A percentile compares a stretch with the other conserved stretches of the same genome.
These are phyloP conservation scores for Sitobion miscanthi DNA, from an alignment of 1,140 invertebrate species.

Conservation along the genomic window DNA sequence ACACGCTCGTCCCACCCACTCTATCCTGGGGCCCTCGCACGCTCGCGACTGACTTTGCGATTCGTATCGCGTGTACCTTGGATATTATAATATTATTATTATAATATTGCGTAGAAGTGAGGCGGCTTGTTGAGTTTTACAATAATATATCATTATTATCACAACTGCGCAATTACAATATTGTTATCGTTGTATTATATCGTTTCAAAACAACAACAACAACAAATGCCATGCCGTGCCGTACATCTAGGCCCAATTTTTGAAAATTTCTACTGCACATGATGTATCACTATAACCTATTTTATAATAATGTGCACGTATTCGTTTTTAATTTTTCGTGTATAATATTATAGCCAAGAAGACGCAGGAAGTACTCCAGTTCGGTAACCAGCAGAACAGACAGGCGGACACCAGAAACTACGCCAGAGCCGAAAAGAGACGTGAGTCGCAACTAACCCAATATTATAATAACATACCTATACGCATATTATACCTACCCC, in stretches of 20 bases:
- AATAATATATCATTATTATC: too few relatives aligned
- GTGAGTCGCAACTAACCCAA: conserved; percentile 58
- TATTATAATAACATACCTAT: neutral
- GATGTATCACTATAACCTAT: neutral
- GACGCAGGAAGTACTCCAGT: conserved; percentile 64
- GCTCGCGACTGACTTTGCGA: too few relatives aligned
- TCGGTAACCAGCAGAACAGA: conserved; percentile 65
- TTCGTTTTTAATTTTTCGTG: neutral
- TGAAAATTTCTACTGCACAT: neutral
- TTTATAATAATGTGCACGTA: neutral
- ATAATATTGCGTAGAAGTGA: too few relatives aligned
- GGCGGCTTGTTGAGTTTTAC: neutral
- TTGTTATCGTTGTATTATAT: neutral
- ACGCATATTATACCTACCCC: neutral
- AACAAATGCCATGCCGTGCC: neutral
- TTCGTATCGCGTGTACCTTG: too few relatives aligned
- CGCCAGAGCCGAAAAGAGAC: conserved; percentile 61
- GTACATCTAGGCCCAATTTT: neutral
- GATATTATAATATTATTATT: too few relatives aligned
- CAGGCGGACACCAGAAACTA: conserved; percentile 58
- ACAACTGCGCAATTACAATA: too few relatives aligned
- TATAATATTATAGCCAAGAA: conserved; percentile 61
- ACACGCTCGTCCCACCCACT: neutral
- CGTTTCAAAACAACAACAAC: neutral
- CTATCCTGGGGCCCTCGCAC: too few relatives aligned